Percentiles rank a stretch among this genome's conserved stretches.
These are phyloP conservation scores for Crotalus viridis DNA, from an alignment of 2,113 vertebrate species.

Conservation along the genomic window DNA sequence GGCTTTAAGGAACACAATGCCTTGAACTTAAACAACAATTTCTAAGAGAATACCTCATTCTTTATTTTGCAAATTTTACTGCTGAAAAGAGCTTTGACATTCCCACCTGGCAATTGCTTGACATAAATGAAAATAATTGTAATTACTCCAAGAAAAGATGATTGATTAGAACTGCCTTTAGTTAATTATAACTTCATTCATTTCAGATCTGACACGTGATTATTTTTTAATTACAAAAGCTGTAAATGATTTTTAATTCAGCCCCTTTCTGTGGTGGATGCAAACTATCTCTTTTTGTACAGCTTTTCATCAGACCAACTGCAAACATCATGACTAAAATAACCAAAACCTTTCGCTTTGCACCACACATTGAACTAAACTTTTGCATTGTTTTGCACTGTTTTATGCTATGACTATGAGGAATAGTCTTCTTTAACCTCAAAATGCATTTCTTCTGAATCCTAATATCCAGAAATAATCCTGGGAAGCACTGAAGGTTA, in stretches of 20 bases:
- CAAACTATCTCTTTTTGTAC: not conserved
- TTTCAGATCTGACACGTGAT: slow-evolving; percentile 34
- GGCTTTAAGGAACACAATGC: not conserved
- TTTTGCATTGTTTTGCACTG: not conserved
- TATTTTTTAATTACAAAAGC: slow-evolving; percentile 34
- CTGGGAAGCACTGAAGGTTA: not conserved
- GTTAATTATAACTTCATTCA: slow-evolving; percentile 44
- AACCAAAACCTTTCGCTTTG: not conserved
- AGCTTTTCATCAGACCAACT: not conserved
- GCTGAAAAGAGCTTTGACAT: slow-evolving; percentile 14
- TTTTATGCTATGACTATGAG: not conserved
- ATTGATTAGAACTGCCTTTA: slow-evolving; percentile 32
- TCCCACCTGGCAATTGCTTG: slow-evolving; percentile 28
- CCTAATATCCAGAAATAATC: not conserved
- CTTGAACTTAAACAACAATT: slow-evolving; percentile 14
- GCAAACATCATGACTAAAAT: not conserved
- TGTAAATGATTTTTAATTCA: slow-evolving; percentile 6
- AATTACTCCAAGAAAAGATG: slow-evolving; percentile 31
- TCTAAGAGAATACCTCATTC: slow-evolving; percentile 1
- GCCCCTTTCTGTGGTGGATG: not conserved
- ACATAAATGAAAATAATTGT: slow-evolving; percentile 49
- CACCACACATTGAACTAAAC: not conserved
- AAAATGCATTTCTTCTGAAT: not conserved
- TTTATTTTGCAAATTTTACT: slow-evolving; percentile 1
- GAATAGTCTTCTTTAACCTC: not conserved